Evolutionary conservation across 2,888 invertebrate genomes (phyloP), one percentile per base, ranked within the genome.

Genomic region (Emmelina monodactyla): DNA sequence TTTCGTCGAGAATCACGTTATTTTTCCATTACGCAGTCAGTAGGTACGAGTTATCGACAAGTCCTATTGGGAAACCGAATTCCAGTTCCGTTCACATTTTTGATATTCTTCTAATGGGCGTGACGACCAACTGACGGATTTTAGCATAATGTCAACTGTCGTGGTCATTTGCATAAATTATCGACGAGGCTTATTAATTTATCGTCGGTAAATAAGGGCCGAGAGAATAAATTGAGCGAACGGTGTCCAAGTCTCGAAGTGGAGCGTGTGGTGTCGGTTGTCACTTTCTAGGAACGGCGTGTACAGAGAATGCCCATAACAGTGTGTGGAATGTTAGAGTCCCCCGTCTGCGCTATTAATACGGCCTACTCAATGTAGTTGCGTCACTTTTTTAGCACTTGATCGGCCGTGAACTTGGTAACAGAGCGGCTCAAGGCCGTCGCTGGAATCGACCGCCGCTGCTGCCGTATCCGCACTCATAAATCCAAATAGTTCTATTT

Each of bases 381-480:
- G 37, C 40, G 40, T 37, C 35, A 31, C 33, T 37, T 36, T 40
- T 38, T 38, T 22, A 31, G 15, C 22, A 14, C 28, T 29, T 25
- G 25, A 25, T 25, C 60, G 73, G 58, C 78, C 80, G 47, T 80
- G 79, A 80, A 80, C 80, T 78, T 76, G 69, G 65, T 62, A 44
- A 53, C 58, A 62, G 64, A 67, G 69, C 51, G 57, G 53, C 53
- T 53, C 76, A 81, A 80, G 80, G 80, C 60, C 78, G 55, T 41
- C 30, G 43, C 41, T 9, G 25, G 25, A 25, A 25, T 25, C 25
- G 25, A 25, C 25, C 25, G n/a, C n/a, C 25, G 11, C n/a, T 25
- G 25, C 25, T 11, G 25, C 25, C 25, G 25, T 25, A 25, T 25
- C 25, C 25, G 25, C 25, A 11, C 25, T 25, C 25, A 11, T 25